Conservation (phyloP, 2,888 invertebrate genomes). For the Copidosoma aretas region DNA sequence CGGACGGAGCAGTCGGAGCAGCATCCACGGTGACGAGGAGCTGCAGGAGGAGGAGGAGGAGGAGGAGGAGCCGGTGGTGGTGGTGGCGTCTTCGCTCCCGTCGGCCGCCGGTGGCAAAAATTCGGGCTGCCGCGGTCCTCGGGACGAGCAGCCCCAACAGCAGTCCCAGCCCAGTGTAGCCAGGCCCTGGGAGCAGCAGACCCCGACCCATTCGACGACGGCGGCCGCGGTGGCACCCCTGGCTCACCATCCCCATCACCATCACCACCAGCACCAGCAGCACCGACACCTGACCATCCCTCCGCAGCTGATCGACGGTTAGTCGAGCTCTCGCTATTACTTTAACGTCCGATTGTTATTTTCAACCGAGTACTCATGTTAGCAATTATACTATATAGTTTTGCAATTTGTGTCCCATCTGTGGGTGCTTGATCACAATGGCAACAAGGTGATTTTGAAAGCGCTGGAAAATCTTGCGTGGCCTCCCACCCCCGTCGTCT, state of each 20-base stretch:
- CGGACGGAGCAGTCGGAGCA: background rate
- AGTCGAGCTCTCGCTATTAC: too few relatives aligned
- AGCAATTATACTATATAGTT: too few relatives aligned
- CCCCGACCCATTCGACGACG: background rate
- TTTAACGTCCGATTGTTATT: too few relatives aligned
- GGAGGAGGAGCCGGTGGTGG: background rate
- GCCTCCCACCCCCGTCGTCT: background rate
- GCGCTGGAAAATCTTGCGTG: too few relatives aligned
- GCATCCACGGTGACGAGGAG: background rate
- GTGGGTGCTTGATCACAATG: background rate
- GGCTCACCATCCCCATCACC: too few relatives aligned
- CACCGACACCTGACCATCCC: conserved; percentile 14
- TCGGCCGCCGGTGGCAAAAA: too few relatives aligned
- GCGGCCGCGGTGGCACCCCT: background rate
- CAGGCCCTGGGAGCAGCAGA: conserved; percentile 31
- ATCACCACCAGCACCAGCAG: background rate
- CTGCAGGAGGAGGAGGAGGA: conserved; percentile 2
- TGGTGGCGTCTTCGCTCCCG: too few relatives aligned
- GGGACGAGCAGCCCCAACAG: background rate
- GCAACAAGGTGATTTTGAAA: too few relatives aligned
- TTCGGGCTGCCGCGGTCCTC: background rate
- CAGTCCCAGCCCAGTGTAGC: conserved; percentile 28
- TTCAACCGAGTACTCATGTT: too few relatives aligned
- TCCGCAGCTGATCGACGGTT: conserved; percentile 32
- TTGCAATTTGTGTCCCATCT: too few relatives aligned